phyloP scores from a whole-genome alignment of 92 coral and sea anemone genomes.

The Umimayanthus kanabou region DNA sequence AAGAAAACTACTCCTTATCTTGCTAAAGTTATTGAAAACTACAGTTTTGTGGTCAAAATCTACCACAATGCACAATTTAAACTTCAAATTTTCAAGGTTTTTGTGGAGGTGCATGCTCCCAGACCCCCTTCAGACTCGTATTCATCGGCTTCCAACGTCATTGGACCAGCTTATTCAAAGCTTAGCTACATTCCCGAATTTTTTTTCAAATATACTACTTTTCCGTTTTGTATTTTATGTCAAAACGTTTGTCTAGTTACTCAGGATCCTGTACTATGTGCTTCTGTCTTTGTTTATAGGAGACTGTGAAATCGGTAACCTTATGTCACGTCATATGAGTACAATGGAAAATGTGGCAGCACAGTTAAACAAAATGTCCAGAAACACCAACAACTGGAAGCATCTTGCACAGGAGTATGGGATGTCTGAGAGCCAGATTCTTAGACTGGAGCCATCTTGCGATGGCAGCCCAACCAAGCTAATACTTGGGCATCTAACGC shows the following conservation, averaged over 20 bases:
- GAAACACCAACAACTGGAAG: not conserved
- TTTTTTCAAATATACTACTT: not conserved
- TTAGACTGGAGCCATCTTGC: not conserved
- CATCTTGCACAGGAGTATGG: conserved; percentile 5
- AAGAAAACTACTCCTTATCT: too few species aligned
- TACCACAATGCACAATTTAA: too few species aligned
- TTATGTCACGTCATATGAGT: not conserved
- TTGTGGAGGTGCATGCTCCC: too few species aligned
- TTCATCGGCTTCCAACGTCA: too few species aligned
- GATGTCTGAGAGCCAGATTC: conserved; percentile 16
- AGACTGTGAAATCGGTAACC: not conserved
- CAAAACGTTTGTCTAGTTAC: not conserved
- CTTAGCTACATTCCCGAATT: not conserved
- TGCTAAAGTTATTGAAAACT: too few species aligned
- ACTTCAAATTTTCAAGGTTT: too few species aligned
- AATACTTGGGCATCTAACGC: conserved; percentile 4
- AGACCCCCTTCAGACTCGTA: too few species aligned
- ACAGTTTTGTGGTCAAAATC: too few species aligned
- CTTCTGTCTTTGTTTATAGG: not conserved
- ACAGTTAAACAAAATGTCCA: not conserved
- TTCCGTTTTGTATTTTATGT: not conserved
- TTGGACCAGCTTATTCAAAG: not conserved
- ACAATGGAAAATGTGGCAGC: not conserved
- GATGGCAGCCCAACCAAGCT: conserved; percentile 14
- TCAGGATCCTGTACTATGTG: too few species aligned